These are phyloP conservation scores for Nomada ruficornis DNA, from an alignment of 2,888 invertebrate genomes.

Conservation along the genomic window DNA sequence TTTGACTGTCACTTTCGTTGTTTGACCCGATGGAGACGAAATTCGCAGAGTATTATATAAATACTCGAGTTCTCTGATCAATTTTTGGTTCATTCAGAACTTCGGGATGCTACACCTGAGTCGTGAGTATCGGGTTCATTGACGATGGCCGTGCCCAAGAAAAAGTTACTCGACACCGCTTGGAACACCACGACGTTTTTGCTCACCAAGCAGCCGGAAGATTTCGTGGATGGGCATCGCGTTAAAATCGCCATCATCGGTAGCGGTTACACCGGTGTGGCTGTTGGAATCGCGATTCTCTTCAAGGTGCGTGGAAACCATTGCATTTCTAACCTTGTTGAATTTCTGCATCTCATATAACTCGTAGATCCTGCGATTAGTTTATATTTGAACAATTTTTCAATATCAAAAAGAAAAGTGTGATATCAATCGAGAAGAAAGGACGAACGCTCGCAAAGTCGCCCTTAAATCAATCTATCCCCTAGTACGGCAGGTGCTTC, in stretches of 20 bases:
- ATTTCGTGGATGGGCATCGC: constrained; percentile 71
- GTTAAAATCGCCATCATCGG: constrained; percentile 80
- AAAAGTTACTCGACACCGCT: constrained; percentile 56
- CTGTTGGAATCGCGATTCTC: constrained; percentile 76
- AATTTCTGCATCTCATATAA: not conserved
- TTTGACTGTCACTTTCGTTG: constrained; percentile 22
- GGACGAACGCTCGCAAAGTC: not conserved
- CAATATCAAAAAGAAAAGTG: too few relatives aligned
- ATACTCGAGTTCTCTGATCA: not conserved
- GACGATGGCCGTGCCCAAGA: constrained; percentile 66
- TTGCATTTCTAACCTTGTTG: constrained; percentile 41
- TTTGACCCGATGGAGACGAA: constrained; percentile 34
- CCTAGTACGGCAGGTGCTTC: constrained; percentile 28
- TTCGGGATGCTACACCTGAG: constrained; percentile 28
- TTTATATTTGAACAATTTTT: too few relatives aligned
- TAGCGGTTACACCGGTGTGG: constrained; percentile 77
- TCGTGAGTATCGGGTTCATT: constrained; percentile 23
- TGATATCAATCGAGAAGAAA: not conserved
- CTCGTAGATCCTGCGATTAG: too few relatives aligned
- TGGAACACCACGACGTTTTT: constrained; percentile 76
- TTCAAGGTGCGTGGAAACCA: constrained; percentile 75
- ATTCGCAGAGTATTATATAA: constrained; percentile 24
- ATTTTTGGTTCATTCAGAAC: constrained; percentile 19
- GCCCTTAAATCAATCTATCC: not conserved
- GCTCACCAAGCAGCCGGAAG: constrained; percentile 74